Conservation (phyloP, 2,888 invertebrate species). For the Criorhina ranunculi region DNA sequence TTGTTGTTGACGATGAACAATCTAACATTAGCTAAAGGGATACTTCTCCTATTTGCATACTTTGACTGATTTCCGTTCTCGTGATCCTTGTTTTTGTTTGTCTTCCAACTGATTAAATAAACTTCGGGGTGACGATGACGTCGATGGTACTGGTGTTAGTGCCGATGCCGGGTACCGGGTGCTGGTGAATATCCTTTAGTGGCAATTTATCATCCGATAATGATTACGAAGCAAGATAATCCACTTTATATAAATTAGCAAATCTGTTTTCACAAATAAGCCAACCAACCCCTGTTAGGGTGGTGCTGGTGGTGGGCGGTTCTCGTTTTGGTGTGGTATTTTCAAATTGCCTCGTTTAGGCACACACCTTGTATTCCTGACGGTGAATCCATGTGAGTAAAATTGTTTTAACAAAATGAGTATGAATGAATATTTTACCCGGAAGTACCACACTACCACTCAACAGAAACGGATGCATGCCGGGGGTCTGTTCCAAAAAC, state of each 20-base stretch:
- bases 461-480: background rate
- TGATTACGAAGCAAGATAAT: slow-evolving; percentile 72
- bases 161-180: background rate
- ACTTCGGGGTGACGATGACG: slow-evolving; percentile 51
- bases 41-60: slow-evolving; percentile 60
- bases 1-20: slow-evolving; percentile 61
- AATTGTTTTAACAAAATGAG: slow-evolving; percentile 54
- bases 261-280: slow-evolving; percentile 69
- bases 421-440: slow-evolving; percentile 1
- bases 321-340: slow-evolving; percentile 3
- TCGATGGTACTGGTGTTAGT: slow-evolving; percentile 14
- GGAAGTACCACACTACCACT: slow-evolving; percentile 12
- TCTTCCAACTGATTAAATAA: slow-evolving; percentile 73
- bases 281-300: slow-evolving; percentile 21
- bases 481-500: slow-evolving; percentile 35
- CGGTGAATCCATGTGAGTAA: slow-evolving; percentile 60
- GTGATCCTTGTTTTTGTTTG: slow-evolving; percentile 65
- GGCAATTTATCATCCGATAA: slow-evolving; percentile 74
- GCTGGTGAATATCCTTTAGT: slow-evolving; percentile 54
- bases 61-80: slow-evolving; percentile 61
- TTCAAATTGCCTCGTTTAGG: slow-evolving; percentile 38
- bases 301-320: background rate
- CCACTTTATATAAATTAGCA: slow-evolving; percentile 76
- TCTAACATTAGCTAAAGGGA: slow-evolving; percentile 42
- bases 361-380: slow-evolving; percentile 15